Evolutionary conservation across 2,888 invertebrate species (phyloP).

Genomic region (Dryadula phaetusa): DNA sequence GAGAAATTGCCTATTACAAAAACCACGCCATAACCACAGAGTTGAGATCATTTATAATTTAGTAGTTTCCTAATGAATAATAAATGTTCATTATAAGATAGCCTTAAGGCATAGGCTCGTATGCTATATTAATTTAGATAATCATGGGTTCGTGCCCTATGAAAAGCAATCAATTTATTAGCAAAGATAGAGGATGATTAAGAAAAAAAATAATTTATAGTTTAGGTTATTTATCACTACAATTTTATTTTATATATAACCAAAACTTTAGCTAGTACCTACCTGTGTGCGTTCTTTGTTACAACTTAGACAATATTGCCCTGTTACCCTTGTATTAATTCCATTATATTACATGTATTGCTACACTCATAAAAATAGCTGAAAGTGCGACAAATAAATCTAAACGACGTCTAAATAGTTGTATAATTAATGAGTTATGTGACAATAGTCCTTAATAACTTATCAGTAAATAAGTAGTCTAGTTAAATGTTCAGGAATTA

Average conservation of each 20-base stretch:
- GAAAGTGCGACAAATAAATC: background rate
- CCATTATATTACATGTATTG: constrained; percentile 13
- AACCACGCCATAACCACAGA: constrained; percentile 7
- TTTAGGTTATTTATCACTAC: no score
- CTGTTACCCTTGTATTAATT: constrained; percentile 36
- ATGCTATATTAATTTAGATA: constrained; percentile 18
- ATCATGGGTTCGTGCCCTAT: constrained; percentile 15
- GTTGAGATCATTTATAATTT: constrained; percentile 19
- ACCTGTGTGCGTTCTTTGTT: background rate
- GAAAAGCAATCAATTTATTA: constrained; percentile 14
- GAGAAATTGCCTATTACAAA: constrained; percentile 23
- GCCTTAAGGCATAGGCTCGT: constrained; percentile 14
- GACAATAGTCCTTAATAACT: background rate
- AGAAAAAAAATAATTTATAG: background rate
- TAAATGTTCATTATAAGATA: constrained; percentile 20
- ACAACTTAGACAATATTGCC: constrained; percentile 20
- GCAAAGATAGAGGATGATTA: constrained; percentile 4
- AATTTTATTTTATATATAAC: background rate
- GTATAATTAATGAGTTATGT: background rate
- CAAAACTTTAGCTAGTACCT: background rate
- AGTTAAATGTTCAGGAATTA: constrained; percentile 14
- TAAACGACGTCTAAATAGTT: background rate
- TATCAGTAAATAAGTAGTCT: background rate
- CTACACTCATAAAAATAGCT: constrained; percentile 26
- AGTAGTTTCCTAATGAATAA: constrained; percentile 19